Base-by-base conservation (phyloP, 2,113 vertebrate species). In the Prietella phreatophila region DNA sequence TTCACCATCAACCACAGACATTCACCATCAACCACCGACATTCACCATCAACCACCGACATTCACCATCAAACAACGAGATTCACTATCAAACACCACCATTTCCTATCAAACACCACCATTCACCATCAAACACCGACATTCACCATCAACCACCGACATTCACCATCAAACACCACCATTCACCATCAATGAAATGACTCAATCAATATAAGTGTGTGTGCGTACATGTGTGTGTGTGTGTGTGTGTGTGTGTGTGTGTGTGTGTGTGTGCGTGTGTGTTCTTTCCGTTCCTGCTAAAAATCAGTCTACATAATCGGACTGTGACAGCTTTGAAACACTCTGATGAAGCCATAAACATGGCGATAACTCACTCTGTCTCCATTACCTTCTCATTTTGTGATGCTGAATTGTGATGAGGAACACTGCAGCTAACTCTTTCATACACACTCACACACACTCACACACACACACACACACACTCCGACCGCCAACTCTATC, bases 241-340 rank as follows among this genome's bases (percentile, higher is more conserved):
- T 67, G 42, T 67, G 75, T 81, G 25, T 82, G 58, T 79, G 73
- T 65, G 61, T 75, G 33, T 78, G 61, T 83, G 25, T 78, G 80
- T 81, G 27, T 82, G 58, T 86, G 73, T 79, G 61, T 83, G 53
- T 75, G 42, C 53, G 27, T 60, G 65, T 88, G 67, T 82, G 69
- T 55, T 30, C 7, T 36, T 27, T 85, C 56, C 25, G 25, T 61
- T 83, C 22, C 10, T 39, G 22, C 11, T 60, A 20, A 81, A 22
- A 81, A 81, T 81, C 30, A 33, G 33, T 58, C 79, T 5, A 30
- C 33, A 36, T 82, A 82, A 82, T 61, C 56, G 63, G 30, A 39
- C 81, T 39, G 58, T 82, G 79, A 82, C 53, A 80, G 67, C 78
- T 75, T 36, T 58, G 58, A 58, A 81, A 90, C 86, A 84, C 55